Base-by-base conservation (phyloP, 2,797 vertebrate genomes). In the Ctenochaetus hawaiiensis region DNA sequence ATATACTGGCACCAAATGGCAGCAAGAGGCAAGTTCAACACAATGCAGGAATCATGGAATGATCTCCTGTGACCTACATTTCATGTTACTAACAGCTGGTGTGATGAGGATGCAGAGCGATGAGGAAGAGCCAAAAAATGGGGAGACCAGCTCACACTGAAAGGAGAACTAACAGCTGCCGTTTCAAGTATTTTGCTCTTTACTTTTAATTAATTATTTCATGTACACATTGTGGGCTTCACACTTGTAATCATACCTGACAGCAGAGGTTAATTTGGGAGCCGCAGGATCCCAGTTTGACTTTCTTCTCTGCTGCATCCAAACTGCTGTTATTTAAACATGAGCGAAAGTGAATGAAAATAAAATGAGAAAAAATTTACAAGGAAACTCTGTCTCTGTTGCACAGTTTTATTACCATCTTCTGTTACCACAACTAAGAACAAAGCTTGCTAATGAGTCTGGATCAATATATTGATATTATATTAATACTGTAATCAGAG, bases 31-130 rank as follows among this genome's bases (percentile, higher is more conserved):
- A 43, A 57, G 13, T 13, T 43, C 1, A 44, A 71, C 26, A 64
- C 52, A 74, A 52, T 39, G 52, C 20, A 78, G 10, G 77, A 80
- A 61, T 59, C 30, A 54, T 73, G 54, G 10, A 51, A 47, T 67
- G 69, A 45, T 47, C 30, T 69, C 12, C n/a, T 61, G n/a, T 72
- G 67, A 87, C 48, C 62, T 83, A 77, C 57, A 81, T 83, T 64
- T 43, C 44, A 71, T 49, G 6, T 49, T 22, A 20, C 44, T 52
- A 56, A 77, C 80, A 87, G 66, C 53, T 74, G 62, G 6, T 72
- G 43, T 37, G 44, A 14, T n/a, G 39, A 18, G 12, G 39, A 52
- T 20, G 18, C 72, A 39, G 44, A 52, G 39, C 30, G 30, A n/a
- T n/a, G 43, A 64, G 58, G 44, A 59, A 58, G 13, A 81, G 53